Base-by-base conservation (phyloP, 1,140 invertebrate genomes). In the Drosophila azteca region DNA sequence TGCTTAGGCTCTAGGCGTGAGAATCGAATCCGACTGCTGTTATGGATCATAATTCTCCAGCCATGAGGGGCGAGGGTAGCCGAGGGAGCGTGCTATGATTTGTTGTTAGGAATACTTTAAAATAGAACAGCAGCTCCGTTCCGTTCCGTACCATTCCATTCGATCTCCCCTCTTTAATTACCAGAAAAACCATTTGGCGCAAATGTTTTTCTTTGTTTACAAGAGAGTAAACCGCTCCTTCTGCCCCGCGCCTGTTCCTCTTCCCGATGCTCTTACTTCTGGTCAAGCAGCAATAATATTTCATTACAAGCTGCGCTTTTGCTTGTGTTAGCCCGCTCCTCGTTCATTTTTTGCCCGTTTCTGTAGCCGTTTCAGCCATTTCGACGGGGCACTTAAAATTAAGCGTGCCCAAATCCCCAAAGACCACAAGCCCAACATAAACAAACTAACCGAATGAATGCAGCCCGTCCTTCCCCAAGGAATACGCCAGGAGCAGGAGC, bases 391-490 rank as follows among this genome's bases (percentile, higher is more conserved):
- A 90, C 83, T 90, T 90, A 90, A 90, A 90, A 90, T 90, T 90
- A 90, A 90, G 88, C 84, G 79, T 87, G 82, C 58, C 55, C 79
- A 88, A 90, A 90, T 90, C 87, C 87, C 88, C 74, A 90, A 90
- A 90, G 87, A 90, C 87, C 79, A 82, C 69, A 88, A 90, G 79
- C 68, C 88, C 71, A 90, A 81, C 79, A 87, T 84, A 90, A 90
- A 88, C 82, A 90, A 90, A 85, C 84, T 84, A 89, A 84, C 79
- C 67, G 79, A 79, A 90, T 89, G 80, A 89, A 90, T 84, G 84
- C 72, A 90, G 71, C 54, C 46, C 24, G 59, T 52, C 46, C 79
- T 39, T 81, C 81, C 77, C 57, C 60, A 39, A 63, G 82, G 82
- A 81, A 85, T 74, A 66, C 26, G 51, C 31, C 45, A 44, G 53